Conservation (phyloP, 2,797 vertebrate genomes). For the Jordanella pulchra region DNA sequence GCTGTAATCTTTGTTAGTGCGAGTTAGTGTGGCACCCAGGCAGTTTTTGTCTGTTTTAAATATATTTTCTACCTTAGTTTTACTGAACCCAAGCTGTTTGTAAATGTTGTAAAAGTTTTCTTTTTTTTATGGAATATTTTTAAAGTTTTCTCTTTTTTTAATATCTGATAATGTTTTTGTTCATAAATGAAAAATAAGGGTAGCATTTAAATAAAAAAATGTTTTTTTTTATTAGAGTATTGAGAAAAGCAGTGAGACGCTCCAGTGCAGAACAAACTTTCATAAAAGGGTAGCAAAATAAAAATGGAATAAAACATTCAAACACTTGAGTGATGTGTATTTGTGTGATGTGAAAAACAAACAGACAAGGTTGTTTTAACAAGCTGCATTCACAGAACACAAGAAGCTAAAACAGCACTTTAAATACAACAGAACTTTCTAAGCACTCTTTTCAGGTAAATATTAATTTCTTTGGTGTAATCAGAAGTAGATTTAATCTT, state of each 20-base stretch:
- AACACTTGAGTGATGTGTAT: slow-evolving; percentile 32
- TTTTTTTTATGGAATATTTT: background rate
- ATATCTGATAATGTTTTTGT: background rate
- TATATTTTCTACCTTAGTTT: background rate
- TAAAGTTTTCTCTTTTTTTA: background rate
- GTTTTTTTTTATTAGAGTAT: slow-evolving; percentile 58
- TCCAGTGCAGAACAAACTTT: slow-evolving; percentile 73
- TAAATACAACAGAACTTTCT: slow-evolving; percentile 20
- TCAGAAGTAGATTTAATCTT: background rate
- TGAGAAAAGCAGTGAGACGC: slow-evolving; percentile 63
- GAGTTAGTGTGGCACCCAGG: background rate
- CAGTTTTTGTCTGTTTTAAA: background rate
- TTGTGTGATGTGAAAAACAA: slow-evolving; percentile 20
- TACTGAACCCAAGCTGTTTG: background rate
- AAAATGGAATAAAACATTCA: slow-evolving; percentile 9
- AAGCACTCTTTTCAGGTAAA: slow-evolving; percentile 39
- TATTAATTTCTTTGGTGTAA: slow-evolving; percentile 8
- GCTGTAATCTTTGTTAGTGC: background rate
- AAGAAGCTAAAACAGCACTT: slow-evolving; percentile 6
- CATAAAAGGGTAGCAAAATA: slow-evolving; percentile 50
- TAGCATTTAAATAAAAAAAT: slow-evolving; percentile 60
- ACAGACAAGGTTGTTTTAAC: slow-evolving; percentile 14
- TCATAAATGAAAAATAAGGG: background rate
- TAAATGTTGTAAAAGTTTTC: background rate
- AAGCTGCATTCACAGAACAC: slow-evolving; percentile 34